These are phyloP conservation scores for Metalampra italica DNA, from an alignment of 2,888 invertebrate species.

Conservation along the genomic window DNA sequence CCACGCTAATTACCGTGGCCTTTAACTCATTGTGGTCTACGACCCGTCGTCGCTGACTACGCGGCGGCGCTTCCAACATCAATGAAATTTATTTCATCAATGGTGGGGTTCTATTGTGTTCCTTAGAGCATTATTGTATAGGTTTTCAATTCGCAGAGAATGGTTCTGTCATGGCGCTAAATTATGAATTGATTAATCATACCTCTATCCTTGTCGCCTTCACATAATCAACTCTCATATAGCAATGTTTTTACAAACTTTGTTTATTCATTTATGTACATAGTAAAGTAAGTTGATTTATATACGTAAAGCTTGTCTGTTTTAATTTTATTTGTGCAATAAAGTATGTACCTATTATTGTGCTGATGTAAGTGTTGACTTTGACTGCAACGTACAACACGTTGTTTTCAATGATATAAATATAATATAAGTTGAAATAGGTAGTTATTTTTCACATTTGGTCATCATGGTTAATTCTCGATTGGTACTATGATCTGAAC, in stretches of 20 bases:
- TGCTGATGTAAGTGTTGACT: too few relatives aligned
- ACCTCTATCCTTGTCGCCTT: too few relatives aligned
- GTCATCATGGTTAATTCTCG: neutral
- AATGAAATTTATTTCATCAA: conserved; percentile 62
- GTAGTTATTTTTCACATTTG: conserved; percentile 2
- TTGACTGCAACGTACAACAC: too few relatives aligned
- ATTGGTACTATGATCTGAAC: too few relatives aligned
- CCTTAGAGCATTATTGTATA: conserved; percentile 18
- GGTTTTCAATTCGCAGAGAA: conserved; percentile 33
- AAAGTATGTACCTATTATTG: too few relatives aligned
- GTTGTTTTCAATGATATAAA: too few relatives aligned
- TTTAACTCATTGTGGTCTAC: conserved; percentile 46
- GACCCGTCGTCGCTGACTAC: conserved; percentile 14
- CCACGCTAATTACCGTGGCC: conserved; percentile 63
- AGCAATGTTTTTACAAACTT: too few relatives aligned
- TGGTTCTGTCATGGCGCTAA: conserved; percentile 27
- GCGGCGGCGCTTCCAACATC: conserved; percentile 40
- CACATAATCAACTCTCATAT: neutral
- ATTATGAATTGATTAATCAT: conserved; percentile 13
- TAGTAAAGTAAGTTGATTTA: too few relatives aligned
- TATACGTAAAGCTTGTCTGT: too few relatives aligned
- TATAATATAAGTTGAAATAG: too few relatives aligned
- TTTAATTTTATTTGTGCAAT: too few relatives aligned
- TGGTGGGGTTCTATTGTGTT: conserved; percentile 40
- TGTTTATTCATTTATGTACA: too few relatives aligned